Conservation (phyloP, 2,888 invertebrate genomes). For the Cantharis flavilabris region DNA sequence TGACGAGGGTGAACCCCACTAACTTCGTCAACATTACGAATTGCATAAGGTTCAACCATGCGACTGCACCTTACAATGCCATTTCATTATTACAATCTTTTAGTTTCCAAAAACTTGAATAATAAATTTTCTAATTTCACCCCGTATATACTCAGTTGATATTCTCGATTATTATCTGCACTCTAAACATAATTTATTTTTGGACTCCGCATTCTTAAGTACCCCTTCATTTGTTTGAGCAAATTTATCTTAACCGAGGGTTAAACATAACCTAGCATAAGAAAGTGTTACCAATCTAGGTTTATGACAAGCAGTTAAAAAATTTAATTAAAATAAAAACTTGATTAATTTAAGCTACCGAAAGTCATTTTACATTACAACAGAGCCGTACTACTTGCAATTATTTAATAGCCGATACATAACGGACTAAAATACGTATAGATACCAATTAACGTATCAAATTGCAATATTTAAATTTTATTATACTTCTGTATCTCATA, state of each 20-base stretch:
- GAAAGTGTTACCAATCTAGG: neutral
- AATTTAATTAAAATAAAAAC: neutral
- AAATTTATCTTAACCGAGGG: neutral
- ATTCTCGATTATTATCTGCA: neutral
- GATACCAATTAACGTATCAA: neutral
- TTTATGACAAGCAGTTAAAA: neutral
- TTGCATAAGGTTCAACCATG: conserved; percentile 15
- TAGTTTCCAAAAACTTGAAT: neutral
- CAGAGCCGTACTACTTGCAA: neutral
- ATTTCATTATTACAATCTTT: neutral
- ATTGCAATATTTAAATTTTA: neutral
- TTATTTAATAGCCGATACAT: neutral
- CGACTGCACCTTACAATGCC: conserved; percentile 10
- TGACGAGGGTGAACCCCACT: conserved; percentile 19
- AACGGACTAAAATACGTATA: neutral
- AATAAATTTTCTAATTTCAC: neutral
- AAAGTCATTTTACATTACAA: neutral
- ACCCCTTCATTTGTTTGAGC: neutral
- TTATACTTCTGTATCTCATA: neutral
- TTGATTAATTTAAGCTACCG: neutral
- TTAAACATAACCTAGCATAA: neutral
- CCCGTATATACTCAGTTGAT: neutral
- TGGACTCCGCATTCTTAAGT: neutral
- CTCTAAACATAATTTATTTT: neutral
- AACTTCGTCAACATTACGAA: conserved; percentile 21